Evolutionary conservation across 1,140 invertebrate species (phyloP), one percentile per base, ranked within the genome.

Genomic region (Drosophila arawakana): DNA sequence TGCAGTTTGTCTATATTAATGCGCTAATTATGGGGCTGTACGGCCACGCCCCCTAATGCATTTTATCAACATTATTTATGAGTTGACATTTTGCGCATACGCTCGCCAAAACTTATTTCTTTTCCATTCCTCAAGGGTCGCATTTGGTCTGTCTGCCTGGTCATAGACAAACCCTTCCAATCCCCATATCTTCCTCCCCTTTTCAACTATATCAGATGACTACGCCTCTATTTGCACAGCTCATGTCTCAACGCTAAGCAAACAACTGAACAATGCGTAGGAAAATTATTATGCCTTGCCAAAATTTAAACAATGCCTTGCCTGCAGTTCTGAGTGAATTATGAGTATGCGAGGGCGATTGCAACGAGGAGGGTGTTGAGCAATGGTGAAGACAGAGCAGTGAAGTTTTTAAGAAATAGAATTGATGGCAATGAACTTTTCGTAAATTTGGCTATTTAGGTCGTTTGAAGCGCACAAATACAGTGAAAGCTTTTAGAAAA

Each of bases 61-160:
- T 85, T 84, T 81, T 78, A 76, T 75, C 70, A 81, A 41, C 74
- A 81, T 85, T 81, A 85, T 85, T 85, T 85, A 85, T 85, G 73
- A 61, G 69, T 54, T 52, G 73, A 71, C 73, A 71, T 63, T 57
- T 75, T 70, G 59, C 54, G 68, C 73, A 75, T 75, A 58, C 67
- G 49, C 49, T 57, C 55, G 41, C 46, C 52, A 59, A 68, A 68
- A 67, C 54, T 73, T 68, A 55, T 73, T 73, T 68, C 55, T 60
- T 54, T 67, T 47, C 46, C 54, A 66, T 72, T 39, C 30, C 70
- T 59, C 62, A 11, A 39, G 63, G 65, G 71, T 68, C 63, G 47
- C 55, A 60, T 60, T 54, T 41, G 18, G 7, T 60, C 30, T 46
- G 60, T 61, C 67, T 21, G 50, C 34, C 43, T 7, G 52, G 30